Conservation (phyloP, 2,888 invertebrate genomes). For the Apotomis betuletana region DNA sequence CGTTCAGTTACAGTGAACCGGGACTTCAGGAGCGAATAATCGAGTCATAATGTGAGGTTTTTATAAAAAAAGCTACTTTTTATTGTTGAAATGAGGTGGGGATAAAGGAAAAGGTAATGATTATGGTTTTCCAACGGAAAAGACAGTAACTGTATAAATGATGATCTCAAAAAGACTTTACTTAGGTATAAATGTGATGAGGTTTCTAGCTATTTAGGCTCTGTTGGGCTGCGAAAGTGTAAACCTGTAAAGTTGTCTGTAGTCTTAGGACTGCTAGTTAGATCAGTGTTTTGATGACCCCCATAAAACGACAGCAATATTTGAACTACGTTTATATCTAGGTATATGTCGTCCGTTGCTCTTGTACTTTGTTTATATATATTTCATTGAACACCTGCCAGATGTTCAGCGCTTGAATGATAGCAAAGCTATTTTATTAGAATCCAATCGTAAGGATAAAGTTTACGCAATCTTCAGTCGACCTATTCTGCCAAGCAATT, state of each 20-base stretch:
- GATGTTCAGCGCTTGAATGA: slow-evolving; percentile 15
- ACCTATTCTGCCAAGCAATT: slow-evolving; percentile 33
- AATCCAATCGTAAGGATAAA: slow-evolving; percentile 26
- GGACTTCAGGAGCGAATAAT: slow-evolving; percentile 4
- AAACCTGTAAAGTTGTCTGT: not conserved
- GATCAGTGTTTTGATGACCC: not conserved
- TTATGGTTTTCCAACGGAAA: too few relatives aligned
- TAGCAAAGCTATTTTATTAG: not conserved
- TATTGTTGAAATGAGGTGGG: too few relatives aligned
- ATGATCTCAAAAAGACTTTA: too few relatives aligned
- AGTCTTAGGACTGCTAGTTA: not conserved
- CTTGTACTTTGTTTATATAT: slow-evolving; percentile 9
- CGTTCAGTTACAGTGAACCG: slow-evolving; percentile 45
- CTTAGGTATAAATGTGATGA: too few relatives aligned
- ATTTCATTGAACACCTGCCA: slow-evolving; percentile 24
- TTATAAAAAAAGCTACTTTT: too few relatives aligned
- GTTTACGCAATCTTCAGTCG: slow-evolving; percentile 17
- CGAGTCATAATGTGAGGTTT: not conserved
- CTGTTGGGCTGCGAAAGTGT: not conserved
- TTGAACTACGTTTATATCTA: not conserved
- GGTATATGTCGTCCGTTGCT: slow-evolving; percentile 7
- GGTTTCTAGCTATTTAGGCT: too few relatives aligned
- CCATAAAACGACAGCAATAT: not conserved
- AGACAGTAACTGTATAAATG: too few relatives aligned
- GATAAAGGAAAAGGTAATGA: too few relatives aligned